Conservation (phyloP, 2,113 vertebrate species). For the Bombycilla garrulus region DNA sequence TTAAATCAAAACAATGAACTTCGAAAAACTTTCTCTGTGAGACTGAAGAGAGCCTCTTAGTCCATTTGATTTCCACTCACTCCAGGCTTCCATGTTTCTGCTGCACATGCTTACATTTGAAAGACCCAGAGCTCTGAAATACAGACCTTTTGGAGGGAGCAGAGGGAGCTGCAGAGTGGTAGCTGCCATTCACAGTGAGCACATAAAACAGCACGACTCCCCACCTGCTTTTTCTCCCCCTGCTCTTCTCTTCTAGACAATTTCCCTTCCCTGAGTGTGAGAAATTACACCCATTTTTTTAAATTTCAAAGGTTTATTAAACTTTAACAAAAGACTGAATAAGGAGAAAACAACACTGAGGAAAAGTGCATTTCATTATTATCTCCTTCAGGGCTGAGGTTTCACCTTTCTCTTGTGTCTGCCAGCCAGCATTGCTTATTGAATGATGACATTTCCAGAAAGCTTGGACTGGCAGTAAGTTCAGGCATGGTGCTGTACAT, state of each 20-base stretch:
- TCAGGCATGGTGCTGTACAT: background rate
- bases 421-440: background rate
- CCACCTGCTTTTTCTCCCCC: background rate
- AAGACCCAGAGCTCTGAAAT: background rate
- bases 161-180: background rate
- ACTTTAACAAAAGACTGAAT: no score
- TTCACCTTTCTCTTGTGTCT: background rate
- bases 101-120: background rate
- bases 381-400: background rate
- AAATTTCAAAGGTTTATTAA: no score
- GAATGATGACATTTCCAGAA: background rate
- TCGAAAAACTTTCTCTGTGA: background rate
- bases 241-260: background rate
- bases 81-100: background rate
- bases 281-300: no score
- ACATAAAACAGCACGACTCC: background rate
- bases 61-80: background rate
- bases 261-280: background rate
- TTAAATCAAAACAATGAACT: background rate
- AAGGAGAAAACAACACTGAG: no score
- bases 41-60: background rate
- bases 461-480: background rate
- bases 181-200: background rate
- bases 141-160: background rate
- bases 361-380: background rate